Evolutionary conservation across 1,140 invertebrate genomes (phyloP), one percentile per base, ranked within the genome.

Genomic region (Lerema accius): DNA sequence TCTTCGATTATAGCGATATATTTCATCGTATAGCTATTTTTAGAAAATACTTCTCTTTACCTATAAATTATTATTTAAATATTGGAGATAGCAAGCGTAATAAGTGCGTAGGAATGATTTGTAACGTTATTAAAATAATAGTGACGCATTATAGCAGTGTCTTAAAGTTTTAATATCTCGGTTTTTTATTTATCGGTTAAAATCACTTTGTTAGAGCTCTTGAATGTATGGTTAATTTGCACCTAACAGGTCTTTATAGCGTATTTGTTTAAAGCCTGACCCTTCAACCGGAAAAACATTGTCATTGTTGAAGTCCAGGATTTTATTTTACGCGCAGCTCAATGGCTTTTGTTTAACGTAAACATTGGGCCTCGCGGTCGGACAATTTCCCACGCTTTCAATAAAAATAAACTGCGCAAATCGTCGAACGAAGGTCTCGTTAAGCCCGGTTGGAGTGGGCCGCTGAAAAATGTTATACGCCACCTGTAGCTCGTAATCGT

Each of bases 391-490:
- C 76, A 81, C 80, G 80, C 53, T 83, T 82, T 81, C 83, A 86
- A 86, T 85, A 81, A 84, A 84, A 86, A 80, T 70, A 86, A 80
- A 84, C 55, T 79, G 74, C 58, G 63, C 73, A 79, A 84, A 85
- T 80, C 73, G 76, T 65, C 69, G 76, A 71, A 68, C 67, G 66
- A 63, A 66, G 76, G 80, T 71, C 65, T 75, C 73, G 79, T 86
- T 87, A 87, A 84, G 75, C 79, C 73, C 71, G 67, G 64, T 65
- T 56, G 66, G 76, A 68, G 71, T 76, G 71, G 76, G 71, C 74
- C 81, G 76, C 74, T 82, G 83, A 90, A 90, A 90, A 90, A 90
- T 88, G 84, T 89, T 84, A 89, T 88, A 71, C 82, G 78, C 87
- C 87, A 89, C 86, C 87, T 90, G 87, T 90, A 78, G 87, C 77